Evolutionary conservation across 2,113 vertebrate species (phyloP), one percentile per base, ranked within the genome.

Genomic region (Coreoperca whiteheadi): DNA sequence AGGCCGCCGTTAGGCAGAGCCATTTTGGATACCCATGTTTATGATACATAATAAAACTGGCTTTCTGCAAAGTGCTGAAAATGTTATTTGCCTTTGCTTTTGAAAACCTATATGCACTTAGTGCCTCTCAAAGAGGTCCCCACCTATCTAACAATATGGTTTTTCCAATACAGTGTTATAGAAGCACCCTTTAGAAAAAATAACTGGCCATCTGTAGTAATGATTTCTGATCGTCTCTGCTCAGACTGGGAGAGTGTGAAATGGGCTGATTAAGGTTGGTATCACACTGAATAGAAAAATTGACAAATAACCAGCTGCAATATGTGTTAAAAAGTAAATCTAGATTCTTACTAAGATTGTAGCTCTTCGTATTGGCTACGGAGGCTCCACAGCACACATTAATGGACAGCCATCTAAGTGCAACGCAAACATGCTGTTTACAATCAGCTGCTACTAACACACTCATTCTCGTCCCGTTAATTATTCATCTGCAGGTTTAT

Each of bases 401-500:
- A 10, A 53, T 34, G n/a, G 12, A 28, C n/a, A 50, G 6, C 18
- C 14, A 3, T 20, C 4, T 15, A 3, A 21, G 21, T n/a, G 63
- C 60, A 66, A 80, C 59, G 8, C 14, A 66, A 82, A 66, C n/a
- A n/a, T 39, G 37, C 41, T 48, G 37, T 77, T 69, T 67, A 56
- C n/a, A 71, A 23, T 70, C 51, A 61, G 20, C 41, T n/a, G 6
- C 32, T 16, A 2, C 43, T 43, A 23, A 74, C 32, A 51, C 20
- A 10, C 28, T 39, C 28, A n/a, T 23, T 61, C 23, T 37, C 1
- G 1, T 53, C 21, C 21, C 34, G 71, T 73, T 61, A 63, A 74
- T 90, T 67, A 80, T 79, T 78, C 77, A 39, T 60, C 30, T 56
- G 39, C 16, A 70, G 66, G n/a, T 86, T 78, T 28, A 60, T 79